Evolutionary conservation across 2,888 invertebrate species (phyloP).

Genomic region (Eudasyphora cyanicolor): DNA sequence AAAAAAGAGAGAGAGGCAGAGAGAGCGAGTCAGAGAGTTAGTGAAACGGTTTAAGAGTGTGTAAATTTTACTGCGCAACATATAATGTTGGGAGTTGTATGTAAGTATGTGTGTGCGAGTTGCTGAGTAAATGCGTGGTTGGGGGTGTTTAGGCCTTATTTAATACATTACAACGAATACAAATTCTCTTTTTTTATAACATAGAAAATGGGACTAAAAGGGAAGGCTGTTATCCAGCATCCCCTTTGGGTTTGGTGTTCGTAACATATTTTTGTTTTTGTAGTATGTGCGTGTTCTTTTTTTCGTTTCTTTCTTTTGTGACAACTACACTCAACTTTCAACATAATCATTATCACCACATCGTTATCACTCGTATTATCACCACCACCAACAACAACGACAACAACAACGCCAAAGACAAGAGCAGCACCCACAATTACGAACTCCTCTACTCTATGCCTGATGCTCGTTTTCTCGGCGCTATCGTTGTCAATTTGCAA

Average conservation of each 20-base stretch:
- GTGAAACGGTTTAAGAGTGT: not conserved
- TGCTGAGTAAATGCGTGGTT: too few species aligned
- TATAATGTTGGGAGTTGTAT: constrained; percentile 20
- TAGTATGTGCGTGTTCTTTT: not conserved
- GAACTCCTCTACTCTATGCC: not conserved
- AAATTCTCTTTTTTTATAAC: constrained; percentile 14
- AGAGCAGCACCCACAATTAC: not conserved
- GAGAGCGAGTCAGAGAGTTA: not conserved
- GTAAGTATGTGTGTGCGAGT: not conserved
- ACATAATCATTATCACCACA: constrained; percentile 62
- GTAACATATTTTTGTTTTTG: too few species aligned
- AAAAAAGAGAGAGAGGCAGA: constrained; percentile 9
- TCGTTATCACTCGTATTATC: constrained; percentile 67
- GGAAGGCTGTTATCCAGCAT: constrained; percentile 34
- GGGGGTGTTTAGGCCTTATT: not conserved
- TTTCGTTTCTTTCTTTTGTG: constrained; percentile 6
- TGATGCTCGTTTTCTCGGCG: too few species aligned
- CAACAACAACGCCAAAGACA: not conserved
- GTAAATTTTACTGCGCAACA: not conserved
- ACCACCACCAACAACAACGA: constrained; percentile 31
- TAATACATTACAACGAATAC: not conserved
- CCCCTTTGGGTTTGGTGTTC: constrained; percentile 9
- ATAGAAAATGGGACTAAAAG: not conserved
- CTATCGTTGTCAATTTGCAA: constrained; percentile 63
- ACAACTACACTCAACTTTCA: constrained; percentile 18